phyloP scores from a whole-genome alignment of 2,113 vertebrate genomes.

The Archilochus colubris region DNA sequence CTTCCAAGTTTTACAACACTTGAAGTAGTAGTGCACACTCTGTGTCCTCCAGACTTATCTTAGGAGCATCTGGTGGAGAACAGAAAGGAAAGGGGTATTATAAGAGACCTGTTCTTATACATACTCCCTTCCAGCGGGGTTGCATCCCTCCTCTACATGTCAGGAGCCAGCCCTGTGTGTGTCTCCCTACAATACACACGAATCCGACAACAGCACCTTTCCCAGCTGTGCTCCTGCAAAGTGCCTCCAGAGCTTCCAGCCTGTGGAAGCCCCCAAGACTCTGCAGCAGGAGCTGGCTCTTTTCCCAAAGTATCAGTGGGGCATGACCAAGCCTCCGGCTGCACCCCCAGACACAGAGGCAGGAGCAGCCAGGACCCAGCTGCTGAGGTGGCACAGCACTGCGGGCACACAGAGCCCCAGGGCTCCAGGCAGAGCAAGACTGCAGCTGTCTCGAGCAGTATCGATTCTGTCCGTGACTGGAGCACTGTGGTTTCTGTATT shows the following conservation, averaged over 20 bases:
- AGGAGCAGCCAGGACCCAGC: neutral
- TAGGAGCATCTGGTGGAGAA: neutral
- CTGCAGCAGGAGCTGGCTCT: neutral
- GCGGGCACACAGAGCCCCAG: neutral
- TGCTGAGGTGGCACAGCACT: fast-evolving
- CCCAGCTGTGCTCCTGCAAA: neutral
- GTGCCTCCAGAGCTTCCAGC: neutral
- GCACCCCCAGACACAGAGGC: neutral
- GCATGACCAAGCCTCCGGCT: neutral
- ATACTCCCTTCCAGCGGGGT: neutral
- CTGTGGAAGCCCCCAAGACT: fast-evolving
- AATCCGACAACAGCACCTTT: neutral
- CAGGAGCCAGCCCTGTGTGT: neutral
- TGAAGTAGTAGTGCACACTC: too few species aligned
- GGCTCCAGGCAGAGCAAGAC: neutral
- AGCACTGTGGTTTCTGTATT: neutral
- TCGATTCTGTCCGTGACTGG: neutral
- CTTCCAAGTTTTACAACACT: neutral
- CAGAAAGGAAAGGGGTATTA: neutral
- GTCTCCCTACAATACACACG: neutral
- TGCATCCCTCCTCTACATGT: neutral
- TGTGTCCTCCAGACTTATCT: neutral
- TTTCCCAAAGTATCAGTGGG: neutral
- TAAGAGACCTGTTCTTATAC: neutral
- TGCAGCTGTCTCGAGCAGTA: neutral